A percentile compares a stretch with the other conserved stretches of the same genome.
Conservation (phyloP, 2,888 invertebrate species). For the Acronicta psi region DNA sequence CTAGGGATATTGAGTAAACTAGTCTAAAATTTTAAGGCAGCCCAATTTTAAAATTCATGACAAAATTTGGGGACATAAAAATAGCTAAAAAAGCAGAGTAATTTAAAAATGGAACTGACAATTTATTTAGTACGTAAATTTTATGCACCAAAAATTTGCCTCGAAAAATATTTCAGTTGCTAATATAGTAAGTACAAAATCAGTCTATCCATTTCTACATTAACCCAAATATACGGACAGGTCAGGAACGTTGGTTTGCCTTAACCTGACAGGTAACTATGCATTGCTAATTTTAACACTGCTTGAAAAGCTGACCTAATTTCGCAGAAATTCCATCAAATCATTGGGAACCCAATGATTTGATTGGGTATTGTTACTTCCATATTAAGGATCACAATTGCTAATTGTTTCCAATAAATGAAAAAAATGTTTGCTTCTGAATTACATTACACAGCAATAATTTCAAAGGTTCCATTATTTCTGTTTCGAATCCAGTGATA, state of each 20-base stretch:
- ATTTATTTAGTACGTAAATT: no score
- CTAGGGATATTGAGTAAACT: conserved; percentile 6
- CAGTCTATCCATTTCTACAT: conserved; percentile 11
- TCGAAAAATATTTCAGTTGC: not conserved
- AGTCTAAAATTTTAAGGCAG: conserved; percentile 7
- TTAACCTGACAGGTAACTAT: conserved; percentile 34
- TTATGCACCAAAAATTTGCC: not conserved
- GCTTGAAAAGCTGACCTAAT: conserved; percentile 24
- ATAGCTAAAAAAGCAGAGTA: conserved; percentile 11
- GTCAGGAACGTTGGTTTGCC: conserved; percentile 10
- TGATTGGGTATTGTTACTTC: not conserved
- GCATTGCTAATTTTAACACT: conserved; percentile 28
- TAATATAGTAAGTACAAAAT: not conserved
- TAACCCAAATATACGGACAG: conserved; percentile 30
- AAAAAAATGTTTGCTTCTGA: conserved; percentile 1
- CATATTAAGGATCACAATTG: not conserved
- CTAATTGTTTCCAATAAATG: conserved; percentile 3
- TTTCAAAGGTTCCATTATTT: conserved; percentile 6
- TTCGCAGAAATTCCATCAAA: conserved; percentile 1
- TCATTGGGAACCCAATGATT: conserved; percentile 12
- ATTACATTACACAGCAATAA: not conserved
- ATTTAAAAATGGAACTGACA: conserved; percentile 14
- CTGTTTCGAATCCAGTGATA: not conserved
- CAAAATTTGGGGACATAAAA: conserved; percentile 7
- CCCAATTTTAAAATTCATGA: conserved; percentile 15